Conservation (phyloP, 2,797 vertebrate species). For the Squalus acanthias region DNA sequence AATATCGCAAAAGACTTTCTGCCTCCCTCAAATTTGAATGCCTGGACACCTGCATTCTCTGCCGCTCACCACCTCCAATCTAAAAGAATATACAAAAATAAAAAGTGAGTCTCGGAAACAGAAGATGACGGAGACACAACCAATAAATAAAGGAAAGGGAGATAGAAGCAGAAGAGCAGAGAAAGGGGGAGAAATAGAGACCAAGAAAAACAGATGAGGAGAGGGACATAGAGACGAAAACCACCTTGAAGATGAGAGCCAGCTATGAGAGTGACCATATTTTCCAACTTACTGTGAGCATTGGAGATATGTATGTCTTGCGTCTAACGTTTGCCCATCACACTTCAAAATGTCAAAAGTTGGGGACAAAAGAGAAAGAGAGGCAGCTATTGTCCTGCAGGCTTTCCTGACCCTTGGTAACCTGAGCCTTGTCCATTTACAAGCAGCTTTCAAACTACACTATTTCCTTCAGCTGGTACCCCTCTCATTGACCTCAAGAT, state of each 20-base stretch:
- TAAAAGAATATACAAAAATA: not conserved
- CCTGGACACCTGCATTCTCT: too few species aligned
- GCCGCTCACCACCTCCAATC: not conserved
- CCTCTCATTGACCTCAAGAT: not conserved
- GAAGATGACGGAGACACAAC: too few species aligned
- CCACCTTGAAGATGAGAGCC: not conserved
- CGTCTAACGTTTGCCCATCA: not conserved
- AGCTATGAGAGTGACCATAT: not conserved
- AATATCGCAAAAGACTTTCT: not conserved
- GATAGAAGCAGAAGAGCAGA: not conserved
- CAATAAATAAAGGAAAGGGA: not conserved
- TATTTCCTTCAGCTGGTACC: not conserved
- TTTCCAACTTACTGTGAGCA: not conserved
- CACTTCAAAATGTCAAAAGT: not conserved
- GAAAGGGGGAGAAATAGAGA: not conserved
- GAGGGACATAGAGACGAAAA: not conserved
- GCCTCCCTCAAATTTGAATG: not conserved
- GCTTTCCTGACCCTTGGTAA: not conserved
- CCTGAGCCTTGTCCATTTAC: not conserved
- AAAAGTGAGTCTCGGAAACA: not conserved
- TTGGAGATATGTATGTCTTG: not conserved
- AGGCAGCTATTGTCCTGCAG: not conserved
- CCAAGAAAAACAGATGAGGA: not conserved
- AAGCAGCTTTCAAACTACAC: not conserved
- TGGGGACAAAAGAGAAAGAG: not conserved